Percentiles rank a stretch among this genome's conserved stretches.
Conservation (phyloP, 2,888 invertebrate species). For the Microplitis manilae region DNA sequence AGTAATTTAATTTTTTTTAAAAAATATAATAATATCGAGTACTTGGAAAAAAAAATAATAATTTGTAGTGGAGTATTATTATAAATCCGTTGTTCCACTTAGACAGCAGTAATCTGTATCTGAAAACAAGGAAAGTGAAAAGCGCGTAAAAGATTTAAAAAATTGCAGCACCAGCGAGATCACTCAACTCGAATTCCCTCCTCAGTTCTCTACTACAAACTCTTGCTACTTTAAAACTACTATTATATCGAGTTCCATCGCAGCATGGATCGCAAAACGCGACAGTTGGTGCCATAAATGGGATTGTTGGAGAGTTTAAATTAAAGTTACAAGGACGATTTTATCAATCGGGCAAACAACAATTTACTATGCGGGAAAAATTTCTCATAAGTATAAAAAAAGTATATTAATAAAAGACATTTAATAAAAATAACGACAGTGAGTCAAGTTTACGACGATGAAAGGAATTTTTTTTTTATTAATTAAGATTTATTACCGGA, state of each 20-base stretch:
- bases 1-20: neutral
- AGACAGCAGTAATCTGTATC: neutral
- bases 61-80: neutral
- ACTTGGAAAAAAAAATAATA: neutral
- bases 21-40: neutral
- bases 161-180: neutral
- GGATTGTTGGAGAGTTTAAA: constrained; percentile 2
- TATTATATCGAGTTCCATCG: too few species aligned
- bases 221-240: too few species aligned
- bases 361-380: neutral
- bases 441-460: too few species aligned
- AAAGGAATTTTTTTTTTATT: too few species aligned
- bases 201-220: too few species aligned
- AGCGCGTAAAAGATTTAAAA: neutral
- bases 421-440: too few species aligned
- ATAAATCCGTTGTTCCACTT: neutral
- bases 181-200: too few species aligned
- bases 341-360: neutral
- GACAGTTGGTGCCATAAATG: constrained; percentile 3
- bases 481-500: too few species aligned
- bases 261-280: neutral
- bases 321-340: constrained; percentile 8
- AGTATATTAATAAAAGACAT: too few species aligned
- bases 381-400: neutral
- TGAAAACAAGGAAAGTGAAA: neutral